A percentile compares a stretch with the other conserved stretches of the same genome.
phyloP scores from a whole-genome alignment of 2,888 invertebrate species.

The Polydesmus complanatus region DNA sequence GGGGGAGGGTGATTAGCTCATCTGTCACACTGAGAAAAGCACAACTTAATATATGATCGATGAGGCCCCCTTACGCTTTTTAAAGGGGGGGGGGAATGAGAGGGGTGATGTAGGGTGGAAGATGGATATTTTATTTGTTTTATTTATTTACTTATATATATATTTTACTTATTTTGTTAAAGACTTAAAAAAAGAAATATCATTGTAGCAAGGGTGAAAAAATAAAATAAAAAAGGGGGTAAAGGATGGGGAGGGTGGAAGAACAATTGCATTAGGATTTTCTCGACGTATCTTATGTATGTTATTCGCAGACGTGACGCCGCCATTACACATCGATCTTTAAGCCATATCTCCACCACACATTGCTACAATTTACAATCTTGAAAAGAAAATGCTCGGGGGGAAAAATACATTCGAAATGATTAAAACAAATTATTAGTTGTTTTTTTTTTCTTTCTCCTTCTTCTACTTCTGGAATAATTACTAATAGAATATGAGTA shows the following conservation, averaged over 20 bases:
- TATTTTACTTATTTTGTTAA: neutral
- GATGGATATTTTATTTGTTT: too few relatives aligned
- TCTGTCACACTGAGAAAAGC: neutral
- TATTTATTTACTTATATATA: neutral
- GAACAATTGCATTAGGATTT: too few relatives aligned
- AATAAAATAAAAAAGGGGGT: neutral
- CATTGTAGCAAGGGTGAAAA: neutral
- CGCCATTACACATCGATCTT: neutral
- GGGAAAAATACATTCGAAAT: neutral
- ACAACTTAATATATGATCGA: neutral
- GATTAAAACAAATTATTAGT: neutral
- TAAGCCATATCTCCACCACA: neutral
- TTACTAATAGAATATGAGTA: too few relatives aligned
- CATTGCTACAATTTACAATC: too few relatives aligned
- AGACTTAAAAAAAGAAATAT: neutral
- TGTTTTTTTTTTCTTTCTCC: too few relatives aligned
- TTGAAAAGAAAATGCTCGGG: too few relatives aligned
- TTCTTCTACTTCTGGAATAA: too few relatives aligned
- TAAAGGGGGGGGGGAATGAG: neutral
- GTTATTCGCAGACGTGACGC: too few relatives aligned
- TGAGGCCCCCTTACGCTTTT: neutral
- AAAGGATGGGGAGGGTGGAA: too few relatives aligned
- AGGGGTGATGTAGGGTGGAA: too few relatives aligned
- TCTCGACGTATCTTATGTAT: too few relatives aligned
- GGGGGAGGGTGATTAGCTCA: neutral